phyloP scores from a whole-genome alignment of 2,888 invertebrate genomes.

The Tetramorium bicarinatum region DNA sequence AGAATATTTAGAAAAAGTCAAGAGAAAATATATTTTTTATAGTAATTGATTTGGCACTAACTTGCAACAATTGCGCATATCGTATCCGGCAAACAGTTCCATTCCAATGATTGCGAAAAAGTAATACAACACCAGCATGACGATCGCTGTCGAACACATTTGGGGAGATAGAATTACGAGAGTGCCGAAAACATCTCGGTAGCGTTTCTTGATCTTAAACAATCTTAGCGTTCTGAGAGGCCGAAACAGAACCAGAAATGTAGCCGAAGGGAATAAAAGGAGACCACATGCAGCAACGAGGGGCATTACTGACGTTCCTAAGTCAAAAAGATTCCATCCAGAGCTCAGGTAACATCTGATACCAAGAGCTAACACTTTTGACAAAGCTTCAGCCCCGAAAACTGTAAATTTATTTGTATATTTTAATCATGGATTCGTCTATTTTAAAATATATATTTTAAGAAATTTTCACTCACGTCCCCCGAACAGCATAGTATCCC shows the following conservation, averaged over 20 bases:
- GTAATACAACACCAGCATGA: slow-evolving; percentile 94
- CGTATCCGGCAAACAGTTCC: slow-evolving; percentile 93
- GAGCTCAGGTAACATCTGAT: slow-evolving; percentile 91
- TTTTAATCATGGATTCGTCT: neutral
- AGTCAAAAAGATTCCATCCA: slow-evolving; percentile 95
- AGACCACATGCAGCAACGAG: slow-evolving; percentile 90
- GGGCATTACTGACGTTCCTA: slow-evolving; percentile 90
- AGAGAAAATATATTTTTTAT: slow-evolving; percentile 21
- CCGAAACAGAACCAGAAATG: slow-evolving; percentile 91
- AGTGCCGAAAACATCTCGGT: slow-evolving; percentile 94
- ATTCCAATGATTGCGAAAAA: slow-evolving; percentile 96
- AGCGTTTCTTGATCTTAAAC: slow-evolving; percentile 93
- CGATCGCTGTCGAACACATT: slow-evolving; percentile 94
- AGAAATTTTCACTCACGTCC: slow-evolving; percentile 87
- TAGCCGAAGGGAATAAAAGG: slow-evolving; percentile 90
- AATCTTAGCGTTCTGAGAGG: slow-evolving; percentile 90
- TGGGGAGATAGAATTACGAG: slow-evolving; percentile 93
- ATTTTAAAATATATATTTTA: neutral
- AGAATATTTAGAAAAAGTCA: slow-evolving; percentile 7
- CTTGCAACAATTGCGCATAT: slow-evolving; percentile 94
- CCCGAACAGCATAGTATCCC: slow-evolving; percentile 92
- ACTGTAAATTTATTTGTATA: slow-evolving; percentile 87
- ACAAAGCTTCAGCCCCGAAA: slow-evolving; percentile 91
- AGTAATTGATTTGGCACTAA: slow-evolving; percentile 86
- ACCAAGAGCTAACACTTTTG: slow-evolving; percentile 92